Conservation (phyloP, 2,113 vertebrate genomes). For the Oreochromis aureus region DNA sequence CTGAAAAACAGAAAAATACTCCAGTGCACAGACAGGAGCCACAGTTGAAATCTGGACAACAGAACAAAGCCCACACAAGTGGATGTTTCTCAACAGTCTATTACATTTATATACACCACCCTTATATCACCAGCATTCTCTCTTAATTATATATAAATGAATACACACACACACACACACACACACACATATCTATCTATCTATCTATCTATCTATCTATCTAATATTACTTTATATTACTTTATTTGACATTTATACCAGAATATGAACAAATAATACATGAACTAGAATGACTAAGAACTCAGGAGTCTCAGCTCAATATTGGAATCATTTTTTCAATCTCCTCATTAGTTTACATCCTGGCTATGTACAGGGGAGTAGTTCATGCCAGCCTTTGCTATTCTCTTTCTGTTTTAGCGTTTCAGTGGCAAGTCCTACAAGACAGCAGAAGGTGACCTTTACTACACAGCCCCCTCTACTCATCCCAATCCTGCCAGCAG, state of each 20-base stretch:
- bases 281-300: background rate
- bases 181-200: accelerated
- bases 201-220: too few species aligned
- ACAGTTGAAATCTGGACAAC: too few species aligned
- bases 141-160: too few species aligned
- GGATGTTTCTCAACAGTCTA: too few species aligned
- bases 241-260: background rate
- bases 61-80: too few species aligned
- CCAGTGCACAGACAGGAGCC: too few species aligned
- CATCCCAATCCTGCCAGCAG: background rate
- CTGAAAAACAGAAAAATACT: too few species aligned
- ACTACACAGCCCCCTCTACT: background rate
- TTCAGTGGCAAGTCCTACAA: background rate
- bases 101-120: too few species aligned
- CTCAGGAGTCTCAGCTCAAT: background rate
- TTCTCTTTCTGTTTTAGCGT: background rate
- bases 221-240: too few species aligned
- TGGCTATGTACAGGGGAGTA: background rate
- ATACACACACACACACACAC: too few species aligned
- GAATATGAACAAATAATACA: background rate
- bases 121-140: too few species aligned
- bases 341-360: background rate
- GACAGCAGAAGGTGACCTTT: constrained; percentile 58
- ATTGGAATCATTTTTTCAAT: background rate
- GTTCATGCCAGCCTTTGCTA: background rate